Conservation (phyloP, 2,888 invertebrate genomes). For the Rutpela maculata region DNA sequence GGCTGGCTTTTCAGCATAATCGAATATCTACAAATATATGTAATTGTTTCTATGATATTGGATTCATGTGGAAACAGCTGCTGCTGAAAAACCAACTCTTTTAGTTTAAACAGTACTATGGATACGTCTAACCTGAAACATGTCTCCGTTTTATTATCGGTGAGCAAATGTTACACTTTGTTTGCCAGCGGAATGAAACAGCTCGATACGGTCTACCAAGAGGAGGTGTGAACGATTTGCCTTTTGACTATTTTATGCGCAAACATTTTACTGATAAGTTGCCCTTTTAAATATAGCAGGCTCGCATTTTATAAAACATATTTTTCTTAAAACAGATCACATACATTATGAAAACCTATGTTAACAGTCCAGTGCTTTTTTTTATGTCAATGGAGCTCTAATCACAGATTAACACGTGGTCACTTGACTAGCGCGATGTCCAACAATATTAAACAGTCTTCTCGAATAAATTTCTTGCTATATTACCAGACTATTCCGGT, state of each 20-base stretch:
- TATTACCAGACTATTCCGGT: constrained; percentile 42
- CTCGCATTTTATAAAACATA: constrained; percentile 54
- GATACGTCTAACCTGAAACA: neutral
- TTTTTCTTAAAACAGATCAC: constrained; percentile 68
- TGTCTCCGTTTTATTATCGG: neutral
- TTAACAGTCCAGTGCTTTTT: constrained; percentile 69
- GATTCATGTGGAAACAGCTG: neutral
- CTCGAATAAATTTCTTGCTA: constrained; percentile 44
- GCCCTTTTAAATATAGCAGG: constrained; percentile 48
- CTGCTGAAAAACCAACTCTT: neutral
- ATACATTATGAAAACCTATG: constrained; percentile 67
- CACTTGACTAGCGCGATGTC: constrained; percentile 74
- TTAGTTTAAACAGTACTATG: neutral
- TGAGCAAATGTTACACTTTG: neutral
- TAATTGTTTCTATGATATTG: too few species aligned
- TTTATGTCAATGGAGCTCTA: constrained; percentile 71
- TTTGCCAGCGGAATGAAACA: neutral
- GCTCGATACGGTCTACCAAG: neutral
- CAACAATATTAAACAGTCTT: constrained; percentile 63
- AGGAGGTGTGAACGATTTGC: neutral
- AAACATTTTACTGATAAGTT: constrained; percentile 45
- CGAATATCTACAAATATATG: too few species aligned
- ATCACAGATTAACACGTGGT: constrained; percentile 74
- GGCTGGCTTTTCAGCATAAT: too few species aligned
- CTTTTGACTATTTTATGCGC: neutral